phyloP scores from a whole-genome alignment of 2,113 vertebrate species.

The Tilapia sparmanii region DNA sequence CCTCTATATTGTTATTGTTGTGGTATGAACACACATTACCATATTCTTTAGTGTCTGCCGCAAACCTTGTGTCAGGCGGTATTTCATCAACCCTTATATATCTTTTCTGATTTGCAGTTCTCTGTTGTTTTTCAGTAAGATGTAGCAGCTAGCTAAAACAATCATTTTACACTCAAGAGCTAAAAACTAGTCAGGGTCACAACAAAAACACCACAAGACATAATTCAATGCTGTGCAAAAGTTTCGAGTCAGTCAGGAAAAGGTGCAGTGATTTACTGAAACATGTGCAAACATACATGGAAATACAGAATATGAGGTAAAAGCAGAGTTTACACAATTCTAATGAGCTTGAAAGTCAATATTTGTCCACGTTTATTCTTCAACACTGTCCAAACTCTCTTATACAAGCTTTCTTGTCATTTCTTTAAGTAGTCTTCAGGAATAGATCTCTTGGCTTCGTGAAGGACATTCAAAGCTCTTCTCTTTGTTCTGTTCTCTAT shows the following conservation, averaged over 20 bases:
- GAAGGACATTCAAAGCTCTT: not conserved
- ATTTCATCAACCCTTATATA: not conserved
- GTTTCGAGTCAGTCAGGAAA: not conserved
- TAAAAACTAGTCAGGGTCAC: not conserved
- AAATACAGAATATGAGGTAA: not conserved
- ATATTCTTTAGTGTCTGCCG: not conserved
- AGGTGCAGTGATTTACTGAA: not conserved
- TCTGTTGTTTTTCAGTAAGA: not conserved
- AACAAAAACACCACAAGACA: not conserved
- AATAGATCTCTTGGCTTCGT: not conserved
- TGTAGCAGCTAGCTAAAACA: not conserved
- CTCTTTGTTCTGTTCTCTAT: not conserved
- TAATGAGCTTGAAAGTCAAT: not conserved
- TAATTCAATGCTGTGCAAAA: not conserved
- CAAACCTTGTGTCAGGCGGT: not conserved
- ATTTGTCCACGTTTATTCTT: not conserved
- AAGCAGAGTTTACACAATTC: not conserved
- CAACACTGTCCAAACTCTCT: not conserved
- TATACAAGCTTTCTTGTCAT: not conserved
- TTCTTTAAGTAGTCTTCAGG: not conserved
- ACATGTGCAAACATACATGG: not conserved
- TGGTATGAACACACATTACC: not conserved
- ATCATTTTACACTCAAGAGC: not conserved
- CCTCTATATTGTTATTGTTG: not conserved
- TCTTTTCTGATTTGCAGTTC: not conserved